Evolutionary conservation across 2,888 invertebrate genomes (phyloP).

Genomic region (Campoletis raptor): DNA sequence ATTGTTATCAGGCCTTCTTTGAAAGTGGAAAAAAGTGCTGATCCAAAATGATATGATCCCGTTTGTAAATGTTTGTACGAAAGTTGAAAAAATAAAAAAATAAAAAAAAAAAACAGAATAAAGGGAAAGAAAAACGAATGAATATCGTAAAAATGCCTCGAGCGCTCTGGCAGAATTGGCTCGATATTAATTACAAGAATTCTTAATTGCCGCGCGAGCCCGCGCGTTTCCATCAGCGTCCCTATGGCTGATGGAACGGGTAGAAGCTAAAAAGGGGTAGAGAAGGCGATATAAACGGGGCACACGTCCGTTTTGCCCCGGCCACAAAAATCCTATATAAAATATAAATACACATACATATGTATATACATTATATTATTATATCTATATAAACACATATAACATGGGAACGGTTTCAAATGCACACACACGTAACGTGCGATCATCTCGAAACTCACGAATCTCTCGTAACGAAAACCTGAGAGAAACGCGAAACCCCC

Average conservation of each 20-base stretch:
- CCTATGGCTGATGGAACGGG: conserved; percentile 55
- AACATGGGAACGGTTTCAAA: neutral
- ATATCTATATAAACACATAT: neutral
- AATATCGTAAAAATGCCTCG: conserved; percentile 41
- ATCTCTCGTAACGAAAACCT: conserved; percentile 44
- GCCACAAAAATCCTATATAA: conserved; percentile 7
- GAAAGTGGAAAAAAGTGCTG: neutral
- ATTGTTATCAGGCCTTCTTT: neutral
- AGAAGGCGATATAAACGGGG: conserved; percentile 58
- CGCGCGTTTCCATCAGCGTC: conserved; percentile 69
- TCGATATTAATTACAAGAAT: conserved; percentile 75
- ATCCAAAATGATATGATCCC: neutral
- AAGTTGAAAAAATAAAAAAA: conserved; percentile 15
- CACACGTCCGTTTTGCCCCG: conserved; percentile 55
- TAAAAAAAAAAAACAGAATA: neutral
- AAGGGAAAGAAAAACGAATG: neutral
- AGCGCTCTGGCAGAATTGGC: conserved; percentile 63
- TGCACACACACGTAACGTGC: conserved; percentile 51
- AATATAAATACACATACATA: neutral
- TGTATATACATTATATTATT: neutral
- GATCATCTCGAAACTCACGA: conserved; percentile 54
- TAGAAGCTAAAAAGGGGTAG: conserved; percentile 5
- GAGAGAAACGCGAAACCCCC: conserved; percentile 54
- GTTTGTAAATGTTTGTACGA: neutral
- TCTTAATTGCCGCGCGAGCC: conserved; percentile 73